phyloP scores from a whole-genome alignment of 2,888 invertebrate genomes.

The Cynaeus angustus region DNA sequence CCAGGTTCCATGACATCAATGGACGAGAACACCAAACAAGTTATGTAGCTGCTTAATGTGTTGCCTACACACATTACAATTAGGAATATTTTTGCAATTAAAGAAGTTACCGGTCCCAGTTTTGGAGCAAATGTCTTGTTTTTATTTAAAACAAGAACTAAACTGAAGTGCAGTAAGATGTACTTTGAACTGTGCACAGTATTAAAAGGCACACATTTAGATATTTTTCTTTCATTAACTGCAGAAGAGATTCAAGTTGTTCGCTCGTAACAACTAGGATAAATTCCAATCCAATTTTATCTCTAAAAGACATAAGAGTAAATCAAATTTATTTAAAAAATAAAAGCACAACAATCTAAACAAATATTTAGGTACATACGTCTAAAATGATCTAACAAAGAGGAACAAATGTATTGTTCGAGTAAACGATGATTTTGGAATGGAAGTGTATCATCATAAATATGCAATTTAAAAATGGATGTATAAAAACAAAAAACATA shows the following conservation, averaged over 20 bases:
- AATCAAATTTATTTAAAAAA: conserved; percentile 43
- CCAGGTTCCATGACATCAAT: conserved; percentile 32
- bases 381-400: conserved; percentile 41
- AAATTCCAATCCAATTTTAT: no score
- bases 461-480: conserved; percentile 14
- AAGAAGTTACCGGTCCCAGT: no score
- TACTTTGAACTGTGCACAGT: no score
- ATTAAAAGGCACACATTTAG: no score
- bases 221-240: no score
- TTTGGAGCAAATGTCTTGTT: no score
- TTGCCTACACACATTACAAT: conserved; percentile 31
- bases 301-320: no score
- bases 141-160: no score
- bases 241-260: no score
- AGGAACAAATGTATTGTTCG: conserved; percentile 26
- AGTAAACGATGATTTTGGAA: conserved; percentile 40
- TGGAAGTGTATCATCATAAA: conserved; percentile 38
- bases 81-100: no score
- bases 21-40: conserved; percentile 13
- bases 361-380: conserved; percentile 34
- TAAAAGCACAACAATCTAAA: conserved; percentile 47
- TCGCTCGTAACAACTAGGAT: no score
- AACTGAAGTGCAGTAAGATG: no score
- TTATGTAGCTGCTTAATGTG: conserved; percentile 16
- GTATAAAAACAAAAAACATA: conserved; percentile 25